Evolutionary conservation across 2,888 invertebrate species (phyloP), one percentile per base, ranked within the genome.

Genomic region (Nomada goodeniana): DNA sequence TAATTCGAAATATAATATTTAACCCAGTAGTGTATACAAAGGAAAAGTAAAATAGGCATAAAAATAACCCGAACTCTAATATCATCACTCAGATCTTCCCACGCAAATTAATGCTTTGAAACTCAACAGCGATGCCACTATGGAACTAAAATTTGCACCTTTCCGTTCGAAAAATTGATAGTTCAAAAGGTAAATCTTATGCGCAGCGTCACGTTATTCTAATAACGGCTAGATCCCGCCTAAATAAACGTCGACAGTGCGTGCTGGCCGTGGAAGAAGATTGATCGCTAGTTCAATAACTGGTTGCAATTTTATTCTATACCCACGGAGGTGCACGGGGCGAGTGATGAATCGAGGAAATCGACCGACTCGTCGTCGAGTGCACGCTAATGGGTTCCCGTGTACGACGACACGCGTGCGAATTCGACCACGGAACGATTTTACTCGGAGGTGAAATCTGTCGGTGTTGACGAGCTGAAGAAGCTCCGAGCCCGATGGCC

Each of bases 401-500:
- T 75, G 73, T 29, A 61, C 65, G 47, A 53, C 50, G 42, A 79
- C 63, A 36, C 68, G 69, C 53, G 78, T 60, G 80, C 23, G 60
- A 80, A 73, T 69, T 81, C 60, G 80, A 75, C 65, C 69, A 60
- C 63, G 76, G 72, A 81, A 86, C 68, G 76, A 59, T 86, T 86
- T 84, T 77, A 71, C 67, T 29, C 61, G 60, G 57, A 29, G 73
- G 60, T 11, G 64, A 47, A 23, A 44, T 10, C 64, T 20, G 36
- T 29, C 52, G 11, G 7, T 20, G 55, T 47, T 55, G 65, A 77
- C 69, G 71, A 68, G 72, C 65, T n/a, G 63, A 50, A 64, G 83
- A 76, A 67, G 4, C 77, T 60, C 64, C 78, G 70, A 68, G 71
- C 53, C 83, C 88, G 88, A 84, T 87, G 86, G 84, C 73, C 83